phyloP scores from a whole-genome alignment of 2,888 invertebrate species.

The Poecilus cupreus region DNA sequence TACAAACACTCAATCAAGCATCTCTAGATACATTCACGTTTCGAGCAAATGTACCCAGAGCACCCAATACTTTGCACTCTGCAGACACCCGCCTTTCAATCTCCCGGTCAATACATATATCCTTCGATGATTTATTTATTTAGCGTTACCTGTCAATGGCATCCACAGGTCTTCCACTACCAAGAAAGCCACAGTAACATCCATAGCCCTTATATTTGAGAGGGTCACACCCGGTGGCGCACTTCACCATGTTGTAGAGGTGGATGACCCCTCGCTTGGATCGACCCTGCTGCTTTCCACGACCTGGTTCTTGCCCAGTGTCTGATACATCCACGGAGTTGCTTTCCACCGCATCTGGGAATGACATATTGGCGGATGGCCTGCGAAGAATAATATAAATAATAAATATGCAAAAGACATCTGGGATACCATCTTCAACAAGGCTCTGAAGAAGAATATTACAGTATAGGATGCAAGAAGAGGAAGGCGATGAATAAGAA shows the following conservation, averaged over 20 bases:
- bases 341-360: not conserved
- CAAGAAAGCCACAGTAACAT: slow-evolving; percentile 92
- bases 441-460: too few species aligned
- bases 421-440: too few species aligned
- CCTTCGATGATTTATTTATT: too few species aligned
- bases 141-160: slow-evolving; percentile 85
- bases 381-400: not conserved
- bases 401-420: too few species aligned
- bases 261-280: slow-evolving; percentile 85
- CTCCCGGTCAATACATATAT: too few species aligned
- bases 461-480: too few species aligned
- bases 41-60: too few species aligned
- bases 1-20: too few species aligned
- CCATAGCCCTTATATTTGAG: slow-evolving; percentile 90
- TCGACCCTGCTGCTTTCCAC: slow-evolving; percentile 67
- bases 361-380: slow-evolving; percentile 11
- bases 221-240: slow-evolving; percentile 90
- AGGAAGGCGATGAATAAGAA: too few species aligned
- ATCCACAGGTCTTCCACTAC: slow-evolving; percentile 86
- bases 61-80: too few species aligned
- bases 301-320: not conserved
- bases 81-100: too few species aligned
- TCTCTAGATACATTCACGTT: too few species aligned
- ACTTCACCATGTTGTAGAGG: slow-evolving; percentile 90
- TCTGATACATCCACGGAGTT: slow-evolving; percentile 7